These are phyloP conservation scores for Rhorus exstirpatorius DNA, from an alignment of 2,888 invertebrate genomes.

Conservation along the genomic window DNA sequence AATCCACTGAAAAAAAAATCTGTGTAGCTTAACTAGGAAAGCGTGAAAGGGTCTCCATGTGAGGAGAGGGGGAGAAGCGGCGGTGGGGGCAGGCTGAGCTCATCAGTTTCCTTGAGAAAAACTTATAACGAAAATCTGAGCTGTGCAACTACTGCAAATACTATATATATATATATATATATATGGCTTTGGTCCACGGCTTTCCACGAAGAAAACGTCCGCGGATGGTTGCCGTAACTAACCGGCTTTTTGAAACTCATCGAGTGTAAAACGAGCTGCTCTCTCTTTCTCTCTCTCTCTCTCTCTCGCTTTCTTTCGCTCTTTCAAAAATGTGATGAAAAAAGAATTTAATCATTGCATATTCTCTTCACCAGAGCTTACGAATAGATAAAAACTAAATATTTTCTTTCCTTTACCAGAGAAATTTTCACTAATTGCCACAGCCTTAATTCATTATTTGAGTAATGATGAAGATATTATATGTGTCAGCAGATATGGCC, in stretches of 20 bases:
- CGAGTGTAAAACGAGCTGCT: conserved; percentile 44
- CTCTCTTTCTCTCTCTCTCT: neutral
- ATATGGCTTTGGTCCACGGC: conserved; percentile 9
- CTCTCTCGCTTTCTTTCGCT: conserved; percentile 5
- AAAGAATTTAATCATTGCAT: neutral
- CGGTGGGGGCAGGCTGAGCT: conserved; percentile 3
- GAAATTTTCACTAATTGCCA: neutral
- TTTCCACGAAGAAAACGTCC: conserved; percentile 27
- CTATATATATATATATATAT: neutral
- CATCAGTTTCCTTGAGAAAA: conserved; percentile 63
- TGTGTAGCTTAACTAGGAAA: conserved; percentile 38
- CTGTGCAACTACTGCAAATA: neutral
- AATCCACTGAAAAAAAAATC: conserved; percentile 50
- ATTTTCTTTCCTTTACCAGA: neutral
- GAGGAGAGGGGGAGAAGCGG: neutral
- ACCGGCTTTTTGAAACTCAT: conserved; percentile 59
- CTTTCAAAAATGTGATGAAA: conserved; percentile 9
- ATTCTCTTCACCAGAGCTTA: neutral
- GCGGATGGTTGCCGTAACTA: conserved; percentile 32
- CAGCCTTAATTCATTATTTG: neutral
- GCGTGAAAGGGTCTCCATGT: conserved; percentile 54
- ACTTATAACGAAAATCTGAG: conserved; percentile 43
- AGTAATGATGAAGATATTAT: neutral
- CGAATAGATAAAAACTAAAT: neutral
- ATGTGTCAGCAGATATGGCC: neutral